These are phyloP conservation scores for Kradibia gibbosae DNA, from an alignment of 1,140 invertebrate genomes.

Conservation along the genomic window DNA sequence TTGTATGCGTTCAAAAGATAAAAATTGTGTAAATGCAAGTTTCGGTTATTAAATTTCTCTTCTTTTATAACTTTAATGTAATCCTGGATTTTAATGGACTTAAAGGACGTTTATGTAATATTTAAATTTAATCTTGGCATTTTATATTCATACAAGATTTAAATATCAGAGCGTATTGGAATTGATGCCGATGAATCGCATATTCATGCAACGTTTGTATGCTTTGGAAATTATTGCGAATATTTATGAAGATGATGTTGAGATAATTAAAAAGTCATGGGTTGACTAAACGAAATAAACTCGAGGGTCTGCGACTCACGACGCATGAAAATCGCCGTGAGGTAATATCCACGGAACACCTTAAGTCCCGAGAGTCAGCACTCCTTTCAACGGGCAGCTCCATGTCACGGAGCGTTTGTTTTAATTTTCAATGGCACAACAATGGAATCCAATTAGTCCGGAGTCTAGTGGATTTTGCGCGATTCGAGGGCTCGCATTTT, in stretches of 20 bases:
- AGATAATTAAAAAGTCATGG: constrained; percentile 13
- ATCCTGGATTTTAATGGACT: not conserved
- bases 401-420: not conserved
- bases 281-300: not conserved
- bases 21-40: not conserved
- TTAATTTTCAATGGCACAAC: not conserved
- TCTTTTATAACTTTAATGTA: not conserved
- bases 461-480: not conserved
- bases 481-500: not conserved
- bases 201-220: not conserved
- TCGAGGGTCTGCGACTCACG: no score
- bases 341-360: not conserved
- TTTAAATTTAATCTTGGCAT: not conserved
- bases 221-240: not conserved
- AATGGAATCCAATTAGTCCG: not conserved
- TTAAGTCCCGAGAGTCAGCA: not conserved
- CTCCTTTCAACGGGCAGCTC: not conserved
- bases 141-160: not conserved
- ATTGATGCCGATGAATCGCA: not conserved
- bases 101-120: not conserved
- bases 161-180: not conserved
- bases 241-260: constrained; percentile 5
- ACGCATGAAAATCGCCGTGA: not conserved
- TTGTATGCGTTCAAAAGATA: not conserved
- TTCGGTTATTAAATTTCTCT: no score